Evolutionary conservation across 1,140 invertebrate species (phyloP).

Genomic region (Bathynomus jamesi): DNA sequence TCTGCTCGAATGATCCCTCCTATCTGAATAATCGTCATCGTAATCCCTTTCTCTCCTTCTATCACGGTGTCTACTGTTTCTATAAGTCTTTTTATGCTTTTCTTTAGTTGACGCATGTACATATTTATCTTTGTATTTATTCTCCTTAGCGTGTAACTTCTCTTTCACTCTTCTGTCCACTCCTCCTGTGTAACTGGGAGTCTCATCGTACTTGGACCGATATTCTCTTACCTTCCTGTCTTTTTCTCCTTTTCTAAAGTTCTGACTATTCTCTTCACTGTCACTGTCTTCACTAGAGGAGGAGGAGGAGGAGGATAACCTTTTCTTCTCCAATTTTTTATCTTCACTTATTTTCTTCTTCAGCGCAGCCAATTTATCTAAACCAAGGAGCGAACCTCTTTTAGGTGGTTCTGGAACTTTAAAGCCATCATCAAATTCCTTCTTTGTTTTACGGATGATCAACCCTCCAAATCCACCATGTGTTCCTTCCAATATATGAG

Average conservation of each 20-base stretch:
- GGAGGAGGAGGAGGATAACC: slow-evolving; percentile 13
- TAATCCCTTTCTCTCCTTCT: neutral
- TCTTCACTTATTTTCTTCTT: slow-evolving; percentile 20
- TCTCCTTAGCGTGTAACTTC: slow-evolving; percentile 56
- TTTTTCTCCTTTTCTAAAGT: slow-evolving; percentile 27
- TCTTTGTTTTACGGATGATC: slow-evolving; percentile 7
- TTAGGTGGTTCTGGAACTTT: slow-evolving; percentile 4
- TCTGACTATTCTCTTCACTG: slow-evolving; percentile 32
- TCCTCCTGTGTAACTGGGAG: slow-evolving; percentile 86
- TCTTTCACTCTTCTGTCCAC: slow-evolving; percentile 69
- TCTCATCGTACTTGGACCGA: slow-evolving; percentile 69
- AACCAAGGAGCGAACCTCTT: slow-evolving; percentile 11
- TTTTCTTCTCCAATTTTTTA: slow-evolving; percentile 18
- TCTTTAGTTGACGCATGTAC: slow-evolving; percentile 50
- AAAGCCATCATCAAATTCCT: slow-evolving; percentile 3
- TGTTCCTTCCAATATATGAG: slow-evolving; percentile 13
- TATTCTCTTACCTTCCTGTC: slow-evolving; percentile 54
- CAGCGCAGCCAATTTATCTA: slow-evolving; percentile 16
- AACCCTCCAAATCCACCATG: slow-evolving; percentile 13
- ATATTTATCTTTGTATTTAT: slow-evolving; percentile 44
- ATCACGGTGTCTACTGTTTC: slow-evolving; percentile 39
- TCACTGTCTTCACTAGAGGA: slow-evolving; percentile 9
- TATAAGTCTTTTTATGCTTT: slow-evolving; percentile 39
- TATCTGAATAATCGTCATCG: neutral
- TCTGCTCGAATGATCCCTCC: slow-evolving; percentile 35